Base-by-base conservation (phyloP, 2,113 vertebrate genomes). In the Craseonycteris thonglongyai region DNA sequence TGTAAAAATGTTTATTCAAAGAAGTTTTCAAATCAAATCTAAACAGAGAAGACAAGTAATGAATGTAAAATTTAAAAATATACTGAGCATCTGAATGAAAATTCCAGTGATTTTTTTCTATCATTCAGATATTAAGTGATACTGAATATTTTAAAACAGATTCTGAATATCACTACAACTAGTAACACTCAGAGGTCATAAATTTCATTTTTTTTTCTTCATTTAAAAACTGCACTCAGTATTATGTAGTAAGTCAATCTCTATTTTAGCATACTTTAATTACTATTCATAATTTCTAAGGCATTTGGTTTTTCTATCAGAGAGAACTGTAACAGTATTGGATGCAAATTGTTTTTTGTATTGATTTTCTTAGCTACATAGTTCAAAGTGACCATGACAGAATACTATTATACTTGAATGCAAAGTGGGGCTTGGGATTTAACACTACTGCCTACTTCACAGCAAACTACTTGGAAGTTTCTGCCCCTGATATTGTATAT, bases 1-100 rank as follows among this genome's bases (percentile, higher is more conserved):
- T 78, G 30, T 84, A 96, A 96, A 93, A 97, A 96, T 88, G 96
- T 26, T 71, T 91, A 97, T 38, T 76, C 88, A 90, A 91, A 82
- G 65, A 84, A 93, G 89, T 19, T 80, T 84, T 89, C 30, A 87
- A 95, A 97, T 85, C 69, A 96, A 94, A 95, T 96, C 61, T 93
- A 85, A 92, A 91, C 30, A 95, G 59, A 85, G 59, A 24, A 89
- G 42, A 83, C 22, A 86, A 66, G 49, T 79, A 88, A 89, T 16
- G 40, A 84, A 90, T 81, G 24, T 61, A 90, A 49, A 87, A 86
- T 56, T 90, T 86, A 93, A 95, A 95, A 95, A 65, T 63, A 79
- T 19, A 91, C 7, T 65, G 22, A 91, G 14, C 10, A 47, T 71
- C 51, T 75, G 68, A 93, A 94, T 63, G 66, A 93, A 88, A 90